Conservation (phyloP, 1,140 invertebrate genomes). For the Diorhabda carinulata region DNA sequence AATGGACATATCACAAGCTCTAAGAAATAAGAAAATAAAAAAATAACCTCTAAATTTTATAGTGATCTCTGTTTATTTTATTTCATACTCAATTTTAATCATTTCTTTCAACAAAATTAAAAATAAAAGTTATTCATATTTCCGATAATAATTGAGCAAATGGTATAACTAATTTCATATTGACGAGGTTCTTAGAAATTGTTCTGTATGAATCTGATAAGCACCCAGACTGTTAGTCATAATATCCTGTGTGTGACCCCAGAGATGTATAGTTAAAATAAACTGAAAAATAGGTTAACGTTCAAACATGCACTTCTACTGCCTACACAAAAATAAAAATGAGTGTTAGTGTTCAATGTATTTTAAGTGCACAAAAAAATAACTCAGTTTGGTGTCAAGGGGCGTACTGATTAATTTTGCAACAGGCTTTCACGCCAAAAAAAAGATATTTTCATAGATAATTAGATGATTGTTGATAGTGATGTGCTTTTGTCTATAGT, state of each 20-base stretch:
- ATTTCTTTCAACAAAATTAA: no score
- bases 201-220: neutral
- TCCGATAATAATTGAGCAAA: neutral
- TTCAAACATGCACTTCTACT: conserved; percentile 7
- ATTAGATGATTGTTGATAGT: no score
- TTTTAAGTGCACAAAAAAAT: conserved; percentile 13
- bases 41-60: no score
- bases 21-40: no score
- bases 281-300: conserved; percentile 19
- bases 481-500: no score
- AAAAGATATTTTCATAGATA: no score
- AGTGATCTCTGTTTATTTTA: no score
- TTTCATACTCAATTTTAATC: no score
- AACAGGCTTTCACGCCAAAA: neutral
- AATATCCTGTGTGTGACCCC: conserved; percentile 7
- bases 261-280: conserved; percentile 5
- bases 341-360: conserved; percentile 12
- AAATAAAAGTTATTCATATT: no score
- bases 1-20: no score
- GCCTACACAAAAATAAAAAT: conserved; percentile 18
- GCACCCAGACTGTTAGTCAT: neutral
- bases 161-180: neutral
- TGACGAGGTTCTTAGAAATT: neutral
- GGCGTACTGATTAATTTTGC: neutral
- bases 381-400: neutral